Conservation (phyloP, 2,113 vertebrate species). For the Indicator indicator region DNA sequence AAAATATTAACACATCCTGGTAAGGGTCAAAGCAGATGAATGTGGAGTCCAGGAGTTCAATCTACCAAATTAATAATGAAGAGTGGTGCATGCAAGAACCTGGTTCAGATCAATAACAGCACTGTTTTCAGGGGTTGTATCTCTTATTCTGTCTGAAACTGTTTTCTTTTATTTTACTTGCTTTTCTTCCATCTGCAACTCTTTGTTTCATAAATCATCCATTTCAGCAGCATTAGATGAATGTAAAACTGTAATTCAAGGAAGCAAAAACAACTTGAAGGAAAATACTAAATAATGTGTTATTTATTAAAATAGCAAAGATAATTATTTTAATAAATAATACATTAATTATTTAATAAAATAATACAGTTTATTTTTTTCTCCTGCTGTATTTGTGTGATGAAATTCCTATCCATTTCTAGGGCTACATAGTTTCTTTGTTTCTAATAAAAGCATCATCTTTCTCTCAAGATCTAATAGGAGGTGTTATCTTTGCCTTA, state of each 20-base stretch:
- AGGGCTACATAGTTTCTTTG: neutral
- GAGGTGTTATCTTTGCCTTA: conserved; percentile 36
- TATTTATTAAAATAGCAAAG: neutral
- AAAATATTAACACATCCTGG: neutral
- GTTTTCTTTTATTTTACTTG: neutral
- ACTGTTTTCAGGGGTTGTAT: neutral
- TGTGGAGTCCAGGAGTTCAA: neutral
- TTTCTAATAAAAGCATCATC: conserved; percentile 10
- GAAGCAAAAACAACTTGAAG: conserved; percentile 28
- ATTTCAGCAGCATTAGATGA: neutral
- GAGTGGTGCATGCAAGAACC: neutral
- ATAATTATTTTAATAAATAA: neutral
- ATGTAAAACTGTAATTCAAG: neutral
- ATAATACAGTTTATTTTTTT: neutral
- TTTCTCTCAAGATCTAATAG: conserved; percentile 17
- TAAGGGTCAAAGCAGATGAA: neutral
- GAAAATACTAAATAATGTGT: neutral
- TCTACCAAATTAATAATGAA: neutral
- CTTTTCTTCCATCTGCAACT: neutral
- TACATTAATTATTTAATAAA: neutral
- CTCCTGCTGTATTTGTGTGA: neutral
- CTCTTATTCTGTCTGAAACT: neutral
- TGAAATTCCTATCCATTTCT: neutral
- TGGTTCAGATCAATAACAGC: neutral
- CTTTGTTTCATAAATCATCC: neutral